Conservation (phyloP, 2,888 invertebrate genomes). For the Heliconius ismenius region DNA sequence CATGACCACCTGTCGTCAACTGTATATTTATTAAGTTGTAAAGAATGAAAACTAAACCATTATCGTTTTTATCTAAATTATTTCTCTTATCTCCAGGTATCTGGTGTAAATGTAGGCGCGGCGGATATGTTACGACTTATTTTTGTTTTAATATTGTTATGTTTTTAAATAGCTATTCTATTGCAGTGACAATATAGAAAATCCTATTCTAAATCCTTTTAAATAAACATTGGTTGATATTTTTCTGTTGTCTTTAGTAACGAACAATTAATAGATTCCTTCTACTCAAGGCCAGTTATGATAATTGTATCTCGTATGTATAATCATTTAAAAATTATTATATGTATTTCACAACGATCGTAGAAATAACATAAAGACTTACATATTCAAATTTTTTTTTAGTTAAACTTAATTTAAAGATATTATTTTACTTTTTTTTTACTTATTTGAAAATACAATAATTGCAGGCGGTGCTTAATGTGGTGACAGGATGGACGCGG, state of each 20-base stretch:
- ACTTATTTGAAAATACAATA: neutral
- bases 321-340: neutral
- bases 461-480: slow-evolving; percentile 75
- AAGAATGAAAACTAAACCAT: slow-evolving; percentile 24
- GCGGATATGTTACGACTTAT: neutral
- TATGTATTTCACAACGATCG: neutral
- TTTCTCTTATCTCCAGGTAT: slow-evolving; percentile 37
- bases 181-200: neutral
- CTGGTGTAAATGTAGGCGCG: slow-evolving; percentile 31
- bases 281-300: neutral
- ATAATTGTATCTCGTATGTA: neutral
- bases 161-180: neutral
- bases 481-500: slow-evolving; percentile 81
- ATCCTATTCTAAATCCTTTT: neutral
- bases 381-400: neutral
- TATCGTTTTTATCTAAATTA: slow-evolving; percentile 34
- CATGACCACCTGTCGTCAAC: neutral
- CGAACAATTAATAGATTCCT: neutral
- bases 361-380: neutral
- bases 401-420: neutral
- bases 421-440: neutral
- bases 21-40: neutral
- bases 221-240: neutral
- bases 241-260: neutral
- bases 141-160: neutral